Base-by-base conservation (phyloP, 2,888 invertebrate genomes). In the Myopa tessellatipennis region DNA sequence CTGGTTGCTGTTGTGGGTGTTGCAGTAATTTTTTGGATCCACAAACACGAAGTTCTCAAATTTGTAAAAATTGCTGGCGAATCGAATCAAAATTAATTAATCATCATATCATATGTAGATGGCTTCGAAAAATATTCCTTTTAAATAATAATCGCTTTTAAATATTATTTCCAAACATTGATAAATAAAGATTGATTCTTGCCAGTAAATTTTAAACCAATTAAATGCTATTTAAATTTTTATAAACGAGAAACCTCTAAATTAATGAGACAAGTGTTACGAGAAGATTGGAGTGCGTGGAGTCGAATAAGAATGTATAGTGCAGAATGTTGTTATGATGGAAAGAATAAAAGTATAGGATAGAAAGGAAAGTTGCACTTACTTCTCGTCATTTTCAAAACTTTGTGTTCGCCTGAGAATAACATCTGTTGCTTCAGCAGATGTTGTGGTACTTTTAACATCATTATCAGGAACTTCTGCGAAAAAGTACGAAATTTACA, bases 321-420 rank as follows among this genome's bases (percentile, higher is more conserved):
- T 55, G 14, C 14, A 50, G 50, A 14, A 55, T n/a, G n/a, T 6
- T 55, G 55, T 12, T 55, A 14, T 10, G 50, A 8, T 10, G 14
- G 8, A 10, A 14, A 50, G 1, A 14, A 14, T 50, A 14, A 50
- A 50, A 50, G 1, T 50, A 50, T 10, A 14, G 8, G 8, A 65
- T 65, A 38, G 14, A 38, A 36, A 65, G 16, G 16, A n/a, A 16
- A 16, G 55, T 55, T 2, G 18, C 80, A 94, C 95, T 93, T 91
- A 96, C 96, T 94, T 94, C 90, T 95, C 94, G 89, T 96, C 96
- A 85, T 94, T 94, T 89, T 96, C 95, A 88, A 95, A 95, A 90
- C 96, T 96, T 88, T 95, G 95, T 68, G 95, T 95, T 88, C 96
- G 92, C 88, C 95, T 92, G 79, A 96, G 90, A 82, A 94, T 92